Conservation (phyloP, 2,888 invertebrate genomes). For the Andrena chrysosceles region DNA sequence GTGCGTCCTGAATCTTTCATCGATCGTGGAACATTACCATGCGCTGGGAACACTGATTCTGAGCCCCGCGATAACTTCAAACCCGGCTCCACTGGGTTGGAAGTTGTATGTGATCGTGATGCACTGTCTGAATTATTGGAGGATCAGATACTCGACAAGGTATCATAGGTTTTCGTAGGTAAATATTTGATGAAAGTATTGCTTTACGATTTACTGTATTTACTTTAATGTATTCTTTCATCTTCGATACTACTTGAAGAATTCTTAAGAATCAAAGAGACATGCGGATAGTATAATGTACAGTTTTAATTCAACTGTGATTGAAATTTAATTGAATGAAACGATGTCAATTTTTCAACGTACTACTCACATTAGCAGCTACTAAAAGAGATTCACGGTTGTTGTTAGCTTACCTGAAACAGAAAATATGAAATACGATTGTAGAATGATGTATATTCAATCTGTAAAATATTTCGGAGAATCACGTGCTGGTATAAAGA, state of each 20-base stretch:
- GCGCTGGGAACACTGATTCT: slow-evolving; percentile 29
- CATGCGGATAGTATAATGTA: no score
- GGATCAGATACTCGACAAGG: background rate
- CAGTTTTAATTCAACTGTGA: no score
- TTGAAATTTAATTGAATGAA: background rate
- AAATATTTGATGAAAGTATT: background rate
- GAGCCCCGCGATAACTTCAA: background rate
- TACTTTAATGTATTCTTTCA: background rate
- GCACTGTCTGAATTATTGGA: background rate
- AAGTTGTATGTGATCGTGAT: background rate
- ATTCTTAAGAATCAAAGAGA: no score
- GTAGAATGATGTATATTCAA: background rate
- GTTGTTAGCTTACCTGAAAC: slow-evolving; percentile 30
- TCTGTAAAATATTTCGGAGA: background rate
- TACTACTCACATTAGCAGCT: slow-evolving; percentile 14
- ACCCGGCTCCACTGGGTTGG: background rate
- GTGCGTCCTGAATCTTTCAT: slow-evolving; percentile 57
- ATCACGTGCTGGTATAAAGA: background rate
- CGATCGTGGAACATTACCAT: slow-evolving; percentile 38
- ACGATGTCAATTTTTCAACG: background rate
- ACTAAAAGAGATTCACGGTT: background rate
- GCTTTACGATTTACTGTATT: background rate
- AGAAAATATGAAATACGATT: background rate
- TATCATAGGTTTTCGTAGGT: background rate
- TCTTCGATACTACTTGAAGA: no score